Conservation (phyloP, 2,797 vertebrate genomes). For the Helostoma temminkii region DNA sequence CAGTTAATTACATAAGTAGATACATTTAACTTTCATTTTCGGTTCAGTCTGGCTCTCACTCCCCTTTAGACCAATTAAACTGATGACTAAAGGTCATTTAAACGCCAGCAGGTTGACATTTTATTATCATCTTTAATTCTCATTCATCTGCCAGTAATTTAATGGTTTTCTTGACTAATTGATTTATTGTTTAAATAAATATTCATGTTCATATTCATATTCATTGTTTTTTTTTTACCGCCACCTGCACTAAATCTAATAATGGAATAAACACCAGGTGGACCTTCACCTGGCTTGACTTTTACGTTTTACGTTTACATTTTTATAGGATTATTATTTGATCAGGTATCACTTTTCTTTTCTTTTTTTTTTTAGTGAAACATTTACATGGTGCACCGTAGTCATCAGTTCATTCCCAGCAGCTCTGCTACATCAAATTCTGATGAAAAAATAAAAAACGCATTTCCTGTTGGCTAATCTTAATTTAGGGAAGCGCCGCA, state of each 20-base stretch:
- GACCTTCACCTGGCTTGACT: too few species aligned
- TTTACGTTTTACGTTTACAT: too few species aligned
- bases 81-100: constrained; percentile 35
- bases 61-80: not conserved
- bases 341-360: too few species aligned
- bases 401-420: not conserved
- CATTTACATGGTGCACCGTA: not conserved
- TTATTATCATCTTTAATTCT: not conserved
- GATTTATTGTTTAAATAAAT: too few species aligned
- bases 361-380: constrained; percentile 2
- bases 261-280: too few species aligned
- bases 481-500: constrained; percentile 31
- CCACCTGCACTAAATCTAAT: too few species aligned
- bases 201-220: too few species aligned
- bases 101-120: constrained; percentile 8
- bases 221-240: too few species aligned
- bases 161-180: not conserved
- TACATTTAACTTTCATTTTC: constrained; percentile 60
- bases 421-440: not conserved
- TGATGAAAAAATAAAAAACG: constrained; percentile 3
- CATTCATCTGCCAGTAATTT: not conserved
- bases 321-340: too few species aligned
- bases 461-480: constrained; percentile 29
- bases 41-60: constrained; percentile 11
- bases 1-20: not conserved